Base-by-base conservation (phyloP, 2,113 vertebrate genomes). In the Chionomys nivalis region DNA sequence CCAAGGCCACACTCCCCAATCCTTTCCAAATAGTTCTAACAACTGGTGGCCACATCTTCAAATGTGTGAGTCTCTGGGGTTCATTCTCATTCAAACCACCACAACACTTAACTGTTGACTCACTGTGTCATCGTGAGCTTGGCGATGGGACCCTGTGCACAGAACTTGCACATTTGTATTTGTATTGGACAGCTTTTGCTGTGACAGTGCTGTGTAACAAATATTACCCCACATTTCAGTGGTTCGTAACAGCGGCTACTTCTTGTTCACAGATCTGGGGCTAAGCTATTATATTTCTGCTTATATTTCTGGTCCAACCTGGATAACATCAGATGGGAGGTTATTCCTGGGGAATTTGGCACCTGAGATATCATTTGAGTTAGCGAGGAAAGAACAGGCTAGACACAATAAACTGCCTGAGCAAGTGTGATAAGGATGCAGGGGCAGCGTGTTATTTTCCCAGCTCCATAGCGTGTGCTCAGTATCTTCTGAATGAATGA, bases 301-400 rank as follows among this genome's bases (percentile, higher is more conserved):
- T 7, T 7, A 26, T 42, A 39, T 63, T 44, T 16, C 10, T 17
- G 75, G 39, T 36, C 78, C 14, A 4, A 58, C 52, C n/a, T 39
- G 21, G 21, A 58, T 8, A 39, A 21, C 0, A 4, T 68, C 52
- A 44, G 10, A 28, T 31, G 1, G 21, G 7, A 2, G 1, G 31
- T 61, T 55, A 52, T 86, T 42, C 49, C 65, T 39, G 28, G 52
- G 24, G 66, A 17, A 86, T 14, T 23, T 39, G 58, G 88, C 42
- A 49, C 47, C 77, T 87, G 42, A 72, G 65, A 13, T n/a, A 21
- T 55, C 39, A 16, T 24, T 14, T 9, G 23, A 61, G 68, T 73
- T 79, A 21, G 7, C 12, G 0, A 47, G 52, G 31, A 89, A 94
- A 72, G 85, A 95, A 52, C 61, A 36, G 33, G 61, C 55, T 19